These are phyloP conservation scores for Leuciscus idus DNA, from an alignment of 2,113 vertebrate genomes.

Conservation along the genomic window DNA sequence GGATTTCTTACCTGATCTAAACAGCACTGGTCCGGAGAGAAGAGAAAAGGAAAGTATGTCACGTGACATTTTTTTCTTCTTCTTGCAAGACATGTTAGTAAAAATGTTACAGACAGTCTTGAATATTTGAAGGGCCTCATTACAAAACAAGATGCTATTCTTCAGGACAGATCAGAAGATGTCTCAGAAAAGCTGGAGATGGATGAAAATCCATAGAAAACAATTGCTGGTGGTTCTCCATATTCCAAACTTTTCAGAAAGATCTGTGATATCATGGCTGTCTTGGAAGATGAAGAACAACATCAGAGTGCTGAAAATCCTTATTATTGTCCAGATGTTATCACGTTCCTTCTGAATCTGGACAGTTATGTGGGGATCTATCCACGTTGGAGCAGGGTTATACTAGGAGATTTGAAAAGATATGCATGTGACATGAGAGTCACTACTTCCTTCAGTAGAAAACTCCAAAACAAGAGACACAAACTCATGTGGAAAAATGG, in stretches of 20 bases:
- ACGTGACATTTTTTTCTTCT: background rate
- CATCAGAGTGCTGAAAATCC: background rate
- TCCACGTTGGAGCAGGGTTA: background rate
- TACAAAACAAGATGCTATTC: background rate
- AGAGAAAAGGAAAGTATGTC: too few relatives aligned
- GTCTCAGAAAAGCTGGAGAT: background rate
- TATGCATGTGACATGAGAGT: too few relatives aligned
- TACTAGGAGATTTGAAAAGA: too few relatives aligned
- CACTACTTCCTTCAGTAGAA: too few relatives aligned
- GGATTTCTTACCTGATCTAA: too few relatives aligned
- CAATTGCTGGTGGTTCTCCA: background rate
- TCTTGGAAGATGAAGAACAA: background rate
- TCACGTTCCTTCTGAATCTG: background rate
- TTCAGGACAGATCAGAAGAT: background rate
- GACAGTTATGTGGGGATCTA: too few relatives aligned
- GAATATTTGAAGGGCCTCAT: background rate
- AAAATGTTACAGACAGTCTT: background rate
- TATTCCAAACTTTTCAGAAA: background rate
- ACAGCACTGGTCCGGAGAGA: too few relatives aligned
- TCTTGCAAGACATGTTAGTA: background rate
- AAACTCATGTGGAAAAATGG: too few relatives aligned
- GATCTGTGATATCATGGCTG: background rate
- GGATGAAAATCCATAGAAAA: background rate
- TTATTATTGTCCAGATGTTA: background rate
- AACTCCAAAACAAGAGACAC: too few relatives aligned